phyloP scores from a whole-genome alignment of 1,140 invertebrate genomes.

The Acromyrmex charruanus region DNA sequence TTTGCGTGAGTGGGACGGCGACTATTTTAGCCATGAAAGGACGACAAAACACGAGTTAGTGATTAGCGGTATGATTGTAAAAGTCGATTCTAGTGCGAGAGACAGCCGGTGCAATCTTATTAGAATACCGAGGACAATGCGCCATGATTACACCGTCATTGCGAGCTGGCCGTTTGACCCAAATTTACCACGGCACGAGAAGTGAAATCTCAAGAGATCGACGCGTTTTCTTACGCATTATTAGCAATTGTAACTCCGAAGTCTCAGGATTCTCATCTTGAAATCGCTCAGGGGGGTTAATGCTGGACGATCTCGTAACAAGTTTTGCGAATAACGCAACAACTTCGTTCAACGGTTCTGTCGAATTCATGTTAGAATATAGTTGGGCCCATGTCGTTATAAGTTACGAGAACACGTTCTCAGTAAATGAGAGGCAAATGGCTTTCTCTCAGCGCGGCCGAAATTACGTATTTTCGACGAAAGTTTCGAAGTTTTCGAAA shows the following conservation, averaged over 20 bases:
- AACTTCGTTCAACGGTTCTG: background rate
- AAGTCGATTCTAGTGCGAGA: background rate
- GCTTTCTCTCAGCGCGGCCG: background rate
- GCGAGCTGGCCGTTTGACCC: conserved; percentile 4
- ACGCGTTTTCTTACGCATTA: conserved; percentile 25
- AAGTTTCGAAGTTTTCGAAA: background rate
- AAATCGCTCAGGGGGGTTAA: background rate
- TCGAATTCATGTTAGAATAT: conserved; percentile 1
- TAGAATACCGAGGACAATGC: conserved; percentile 44
- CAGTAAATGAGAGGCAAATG: conserved; percentile 28
- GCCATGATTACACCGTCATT: background rate
- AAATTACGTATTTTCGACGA: conserved; percentile 23
- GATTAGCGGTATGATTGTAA: conserved; percentile 44
- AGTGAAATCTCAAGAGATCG: conserved; percentile 15
- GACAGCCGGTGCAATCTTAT: conserved; percentile 1
- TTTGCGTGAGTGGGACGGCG: background rate
- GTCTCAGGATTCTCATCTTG: background rate
- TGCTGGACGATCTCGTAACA: background rate
- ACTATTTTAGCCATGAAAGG: conserved; percentile 19
- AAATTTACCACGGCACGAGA: conserved; percentile 3
- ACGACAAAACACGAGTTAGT: conserved; percentile 7
- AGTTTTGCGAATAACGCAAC: background rate
- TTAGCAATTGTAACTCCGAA: background rate
- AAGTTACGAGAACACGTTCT: conserved; percentile 19
- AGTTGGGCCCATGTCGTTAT: background rate